These are phyloP conservation scores for Odontocolon sp. DNA, from an alignment of 2,888 invertebrate species.

Conservation along the genomic window DNA sequence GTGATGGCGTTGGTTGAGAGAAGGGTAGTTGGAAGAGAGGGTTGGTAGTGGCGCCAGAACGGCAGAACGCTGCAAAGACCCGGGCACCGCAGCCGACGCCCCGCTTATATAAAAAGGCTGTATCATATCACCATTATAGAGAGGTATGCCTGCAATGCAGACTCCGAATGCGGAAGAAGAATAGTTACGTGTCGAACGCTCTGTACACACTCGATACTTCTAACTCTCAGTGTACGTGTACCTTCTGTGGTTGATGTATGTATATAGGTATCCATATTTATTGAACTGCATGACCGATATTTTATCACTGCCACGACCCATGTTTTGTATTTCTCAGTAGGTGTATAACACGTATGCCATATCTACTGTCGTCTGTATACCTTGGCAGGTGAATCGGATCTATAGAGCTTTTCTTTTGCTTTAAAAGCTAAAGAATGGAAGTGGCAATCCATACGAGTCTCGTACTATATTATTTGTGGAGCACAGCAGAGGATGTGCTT, in stretches of 20 bases:
- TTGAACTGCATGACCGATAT: too few species aligned
- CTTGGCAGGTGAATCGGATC: constrained; percentile 7
- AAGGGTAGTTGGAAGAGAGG: not conserved
- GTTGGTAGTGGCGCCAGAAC: constrained; percentile 51
- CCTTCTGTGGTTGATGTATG: not conserved
- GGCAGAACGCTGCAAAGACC: constrained; percentile 15
- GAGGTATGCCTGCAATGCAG: constrained; percentile 55
- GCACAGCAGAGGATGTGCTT: too few species aligned
- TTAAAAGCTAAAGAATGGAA: too few species aligned
- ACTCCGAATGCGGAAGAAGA: constrained; percentile 51
- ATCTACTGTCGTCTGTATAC: too few species aligned
- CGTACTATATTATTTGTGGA: too few species aligned
- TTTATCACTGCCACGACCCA: too few species aligned
- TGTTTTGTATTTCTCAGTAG: too few species aligned
- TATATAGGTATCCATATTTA: too few species aligned
- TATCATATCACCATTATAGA: constrained; percentile 57
- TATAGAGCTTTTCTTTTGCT: too few species aligned
- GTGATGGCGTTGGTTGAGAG: constrained; percentile 8
- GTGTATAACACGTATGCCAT: too few species aligned
- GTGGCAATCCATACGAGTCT: too few species aligned
- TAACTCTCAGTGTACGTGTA: not conserved
- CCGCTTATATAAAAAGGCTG: constrained; percentile 49
- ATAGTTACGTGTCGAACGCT: constrained; percentile 52
- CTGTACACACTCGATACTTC: constrained; percentile 27
- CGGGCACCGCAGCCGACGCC: constrained; percentile 44